These are phyloP conservation scores for Candidula unifasciata DNA, from an alignment of 2,888 invertebrate species.

Conservation along the genomic window DNA sequence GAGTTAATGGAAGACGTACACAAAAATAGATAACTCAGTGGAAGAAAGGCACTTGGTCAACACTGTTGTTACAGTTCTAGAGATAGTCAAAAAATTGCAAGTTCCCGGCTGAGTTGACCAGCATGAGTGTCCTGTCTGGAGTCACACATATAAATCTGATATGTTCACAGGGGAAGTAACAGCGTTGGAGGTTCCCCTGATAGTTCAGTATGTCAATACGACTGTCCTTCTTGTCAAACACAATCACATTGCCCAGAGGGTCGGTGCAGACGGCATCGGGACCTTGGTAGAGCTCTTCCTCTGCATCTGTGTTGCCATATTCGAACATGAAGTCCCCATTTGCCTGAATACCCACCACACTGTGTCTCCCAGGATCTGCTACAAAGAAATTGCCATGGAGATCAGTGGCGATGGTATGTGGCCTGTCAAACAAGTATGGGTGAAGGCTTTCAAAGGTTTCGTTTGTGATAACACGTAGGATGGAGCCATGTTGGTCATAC, in stretches of 20 bases:
- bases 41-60: not conserved
- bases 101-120: conserved; percentile 64
- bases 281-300: conserved; percentile 68
- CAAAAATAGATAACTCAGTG: too few relatives aligned
- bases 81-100: conserved; percentile 69
- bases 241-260: conserved; percentile 63
- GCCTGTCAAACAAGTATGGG: conserved; percentile 67
- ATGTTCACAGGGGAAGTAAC: conserved; percentile 64
- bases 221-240: conserved; percentile 68
- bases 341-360: conserved; percentile 63
- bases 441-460: conserved; percentile 64
- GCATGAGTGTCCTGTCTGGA: conserved; percentile 65
- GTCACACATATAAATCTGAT: conserved; percentile 66
- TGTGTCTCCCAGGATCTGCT: conserved; percentile 67
- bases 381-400: conserved; percentile 63
- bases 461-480: conserved; percentile 66
- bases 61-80: conserved; percentile 11
- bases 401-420: conserved; percentile 64
- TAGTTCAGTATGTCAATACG: conserved; percentile 66
- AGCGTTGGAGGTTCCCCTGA: conserved; percentile 66
- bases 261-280: conserved; percentile 69
- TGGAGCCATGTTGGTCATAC: conserved; percentile 62
- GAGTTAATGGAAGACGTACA: too few relatives aligned
- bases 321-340: conserved; percentile 67
- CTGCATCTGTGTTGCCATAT: conserved; percentile 67